Evolutionary conservation across 1,140 invertebrate species (phyloP), one percentile per base, ranked within the genome.

Genomic region (Andricus grossulariae): DNA sequence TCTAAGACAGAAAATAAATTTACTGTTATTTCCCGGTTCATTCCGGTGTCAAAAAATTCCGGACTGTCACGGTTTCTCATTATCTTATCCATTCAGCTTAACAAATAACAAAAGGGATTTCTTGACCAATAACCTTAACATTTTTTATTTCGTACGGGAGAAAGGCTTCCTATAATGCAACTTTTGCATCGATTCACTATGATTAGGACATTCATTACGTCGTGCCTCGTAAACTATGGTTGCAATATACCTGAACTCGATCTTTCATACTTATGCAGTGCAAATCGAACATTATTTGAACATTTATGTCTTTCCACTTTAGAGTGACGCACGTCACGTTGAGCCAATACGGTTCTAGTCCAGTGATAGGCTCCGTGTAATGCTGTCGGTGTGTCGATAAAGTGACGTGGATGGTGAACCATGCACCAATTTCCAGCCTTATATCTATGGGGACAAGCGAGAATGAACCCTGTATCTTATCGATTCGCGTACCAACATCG

Each of bases 51-150:
- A 39, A 10, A 39, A 39, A 7, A 39, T 39, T 39, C 39, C 39
- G 0, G 39, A 39, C 8, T 6, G 8, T 39, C 39, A 39, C 7
- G 8, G 25, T 25, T 39, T 39, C 39, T 10, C 39, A 39, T 6
- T 39, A 7, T 8, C 39, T 39, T 39, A 39, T 66, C 32, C 57
- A 66, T 66, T 66, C 25, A 32, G 19, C 6, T 55, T n/a, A 16
- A 0, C 32, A 15, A 5, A 25, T 16, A 66, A 13, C 16, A 66
- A 32, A 39, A 32, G 57, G 15, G 25, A 16, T 32, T 66, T 66
- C 57, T 25, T 66, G 57, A 66, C 57, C 57, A 66, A 66, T 66
- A 66, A 66, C 57, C 57, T 66, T 66, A 66, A 66, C 32, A 66
- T 66, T 32, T 66, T 32, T 39, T 66, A 66, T 66, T 39, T 66